Evolutionary conservation across 2,888 invertebrate species (phyloP).

Genomic region (Merodon equestris): DNA sequence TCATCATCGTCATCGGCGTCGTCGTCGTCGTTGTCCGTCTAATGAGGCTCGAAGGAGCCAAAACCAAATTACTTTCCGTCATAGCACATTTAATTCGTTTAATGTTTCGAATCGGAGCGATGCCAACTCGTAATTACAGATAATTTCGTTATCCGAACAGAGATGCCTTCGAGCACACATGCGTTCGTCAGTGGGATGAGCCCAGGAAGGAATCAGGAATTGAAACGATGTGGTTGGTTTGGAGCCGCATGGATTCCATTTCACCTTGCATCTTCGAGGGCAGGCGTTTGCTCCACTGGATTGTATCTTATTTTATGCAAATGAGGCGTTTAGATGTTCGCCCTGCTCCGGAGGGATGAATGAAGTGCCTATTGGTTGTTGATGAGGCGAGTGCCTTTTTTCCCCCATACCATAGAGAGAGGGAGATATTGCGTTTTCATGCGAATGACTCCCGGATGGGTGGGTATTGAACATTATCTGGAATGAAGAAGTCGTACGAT

Average conservation of each 20-base stretch:
- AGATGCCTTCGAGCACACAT: slow-evolving; percentile 5
- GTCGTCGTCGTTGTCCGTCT: slow-evolving; percentile 24
- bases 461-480: background rate
- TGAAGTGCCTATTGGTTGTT: slow-evolving; percentile 62
- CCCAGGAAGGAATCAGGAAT: background rate
- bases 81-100: slow-evolving; percentile 70
- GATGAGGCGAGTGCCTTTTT: slow-evolving; percentile 44
- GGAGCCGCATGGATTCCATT: slow-evolving; percentile 27
- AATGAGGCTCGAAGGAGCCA: slow-evolving; percentile 64
- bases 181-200: too few species aligned
- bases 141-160: slow-evolving; percentile 44
- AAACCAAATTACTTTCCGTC: slow-evolving; percentile 70
- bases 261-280: slow-evolving; percentile 32
- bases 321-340: slow-evolving; percentile 70
- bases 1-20: too few species aligned
- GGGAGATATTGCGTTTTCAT: slow-evolving; percentile 18
- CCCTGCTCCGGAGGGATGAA: slow-evolving; percentile 42
- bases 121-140: slow-evolving; percentile 59
- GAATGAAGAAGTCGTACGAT: background rate
- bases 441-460: background rate
- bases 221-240: slow-evolving; percentile 28
- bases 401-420: slow-evolving; percentile 11
- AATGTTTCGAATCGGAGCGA: slow-evolving; percentile 68
- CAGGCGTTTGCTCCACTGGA: slow-evolving; percentile 69
- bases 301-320: slow-evolving; percentile 78